phyloP scores from a whole-genome alignment of 2,113 vertebrate genomes.

The Callochromis pleurospilus region DNA sequence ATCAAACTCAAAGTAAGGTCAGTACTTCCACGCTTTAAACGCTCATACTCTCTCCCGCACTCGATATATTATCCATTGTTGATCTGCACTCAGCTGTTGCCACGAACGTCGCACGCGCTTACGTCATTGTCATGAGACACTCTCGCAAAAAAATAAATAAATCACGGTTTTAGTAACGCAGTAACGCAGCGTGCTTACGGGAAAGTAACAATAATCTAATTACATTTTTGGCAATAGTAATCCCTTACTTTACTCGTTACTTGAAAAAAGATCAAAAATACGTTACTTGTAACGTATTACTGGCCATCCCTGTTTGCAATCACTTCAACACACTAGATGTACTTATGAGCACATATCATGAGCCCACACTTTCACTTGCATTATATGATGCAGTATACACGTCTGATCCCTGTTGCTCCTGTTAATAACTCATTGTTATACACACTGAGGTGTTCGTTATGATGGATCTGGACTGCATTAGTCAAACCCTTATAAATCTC shows the following conservation, averaged over 20 bases:
- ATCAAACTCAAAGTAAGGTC: neutral
- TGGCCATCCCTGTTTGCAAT: neutral
- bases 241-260: neutral
- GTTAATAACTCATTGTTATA: slow-evolving; percentile 21
- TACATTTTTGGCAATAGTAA: neutral
- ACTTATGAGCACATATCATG: neutral
- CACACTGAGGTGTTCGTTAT: slow-evolving; percentile 52
- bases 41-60: fast-evolving
- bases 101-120: fast-evolving
- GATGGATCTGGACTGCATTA: slow-evolving; percentile 58
- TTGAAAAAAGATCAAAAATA: neutral
- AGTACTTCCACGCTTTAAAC: neutral
- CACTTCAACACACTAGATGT: neutral
- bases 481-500: slow-evolving; percentile 20
- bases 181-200: neutral
- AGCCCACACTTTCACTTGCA: neutral
- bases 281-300: neutral
- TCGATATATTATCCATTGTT: neutral
- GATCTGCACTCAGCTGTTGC: neutral
- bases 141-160: neutral
- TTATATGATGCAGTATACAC: neutral
- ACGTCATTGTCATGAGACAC: neutral
- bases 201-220: neutral
- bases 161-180: neutral
- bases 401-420: neutral